phyloP scores from a whole-genome alignment of 2,888 invertebrate species.

The Ceramica pisi region DNA sequence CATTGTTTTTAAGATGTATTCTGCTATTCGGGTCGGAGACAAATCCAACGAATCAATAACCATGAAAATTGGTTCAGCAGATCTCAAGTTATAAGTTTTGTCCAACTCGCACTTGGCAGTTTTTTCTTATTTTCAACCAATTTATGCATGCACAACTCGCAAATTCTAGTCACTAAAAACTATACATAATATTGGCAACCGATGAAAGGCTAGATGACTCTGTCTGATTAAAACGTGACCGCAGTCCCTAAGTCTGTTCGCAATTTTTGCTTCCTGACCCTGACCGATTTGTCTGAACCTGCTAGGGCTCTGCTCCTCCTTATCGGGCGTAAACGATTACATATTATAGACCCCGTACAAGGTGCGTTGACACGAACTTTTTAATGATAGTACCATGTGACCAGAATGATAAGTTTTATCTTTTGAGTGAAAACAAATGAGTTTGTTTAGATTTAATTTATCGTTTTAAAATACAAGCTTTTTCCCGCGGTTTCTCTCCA shows the following conservation, averaged over 20 bases:
- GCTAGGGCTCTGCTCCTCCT: conserved; percentile 40
- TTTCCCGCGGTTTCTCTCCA: neutral
- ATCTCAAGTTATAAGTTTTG: too few species aligned
- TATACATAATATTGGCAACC: conserved; percentile 38
- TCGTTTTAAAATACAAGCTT: neutral
- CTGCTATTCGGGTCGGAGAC: too few species aligned
- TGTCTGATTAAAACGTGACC: conserved; percentile 35
- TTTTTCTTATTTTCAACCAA: too few species aligned
- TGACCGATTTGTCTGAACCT: conserved; percentile 47
- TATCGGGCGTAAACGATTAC: conserved; percentile 47
- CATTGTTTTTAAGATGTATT: too few species aligned
- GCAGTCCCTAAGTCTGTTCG: conserved; percentile 5
- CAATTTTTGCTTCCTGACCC: conserved; percentile 34
- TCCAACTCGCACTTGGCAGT: too few species aligned
- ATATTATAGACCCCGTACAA: conserved; percentile 20
- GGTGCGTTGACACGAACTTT: conserved; percentile 59
- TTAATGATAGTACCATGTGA: conserved; percentile 44
- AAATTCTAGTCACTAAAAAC: conserved; percentile 29
- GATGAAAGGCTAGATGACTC: conserved; percentile 25
- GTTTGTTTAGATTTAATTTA: conserved; percentile 28
- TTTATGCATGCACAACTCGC: too few species aligned
- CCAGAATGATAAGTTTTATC: conserved; percentile 47
- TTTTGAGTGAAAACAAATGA: conserved; percentile 33
- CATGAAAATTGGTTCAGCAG: too few species aligned
- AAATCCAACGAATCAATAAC: too few species aligned